Evolutionary conservation across 2,797 vertebrate species (phyloP), one percentile per base, ranked within the genome.

Genomic region (Spheniscus humboldti): DNA sequence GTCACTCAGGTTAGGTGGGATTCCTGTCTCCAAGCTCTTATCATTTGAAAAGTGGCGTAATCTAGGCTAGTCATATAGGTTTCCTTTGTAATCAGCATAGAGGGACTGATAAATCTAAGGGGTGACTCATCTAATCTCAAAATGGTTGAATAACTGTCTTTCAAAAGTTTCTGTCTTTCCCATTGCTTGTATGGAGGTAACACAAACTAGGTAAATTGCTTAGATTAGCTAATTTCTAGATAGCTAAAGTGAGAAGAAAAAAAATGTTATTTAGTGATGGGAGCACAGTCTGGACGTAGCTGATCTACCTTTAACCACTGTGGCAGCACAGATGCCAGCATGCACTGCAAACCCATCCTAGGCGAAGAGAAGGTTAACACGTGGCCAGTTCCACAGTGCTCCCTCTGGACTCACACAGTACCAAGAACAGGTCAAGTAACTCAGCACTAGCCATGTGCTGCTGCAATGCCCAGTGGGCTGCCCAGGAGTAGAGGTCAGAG

Each of bases 111-210:
- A 76, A 84, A 84, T 35, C 47, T 55, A 41, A 53, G 20, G 31
- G 27, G 23, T 94, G 95, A 91, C 43, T 94, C 89, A 94, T 62
- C 72, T 94, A 88, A 95, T 90, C 45, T 33, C 30, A 30, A 86
- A 92, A 83, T 39, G 18, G 33, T 3, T 83, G 68, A 90, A 89
- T 13, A 77, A 88, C 25, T 57, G 41, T 74, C 45, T 91, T 88
- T 88, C 64, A 67, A 37, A 71, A 92, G 33, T 60, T 39, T 75
- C 50, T 82, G 2, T 62, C 48, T 80, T 81, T 43, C 45, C 33
- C 27, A 41, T 35, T 62, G 45, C 50, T 77, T 57, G 39, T 17
- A 74, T 7, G n/a, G 64, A 77, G 25, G 52, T 88, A 86, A 88
- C 37, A 68, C 4, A 0, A 2, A 56, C 57, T 39, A 64, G 64